Evolutionary conservation across 92 coral and sea anemone species (phyloP).

Genomic region (Scolanthus callimorphus): DNA sequence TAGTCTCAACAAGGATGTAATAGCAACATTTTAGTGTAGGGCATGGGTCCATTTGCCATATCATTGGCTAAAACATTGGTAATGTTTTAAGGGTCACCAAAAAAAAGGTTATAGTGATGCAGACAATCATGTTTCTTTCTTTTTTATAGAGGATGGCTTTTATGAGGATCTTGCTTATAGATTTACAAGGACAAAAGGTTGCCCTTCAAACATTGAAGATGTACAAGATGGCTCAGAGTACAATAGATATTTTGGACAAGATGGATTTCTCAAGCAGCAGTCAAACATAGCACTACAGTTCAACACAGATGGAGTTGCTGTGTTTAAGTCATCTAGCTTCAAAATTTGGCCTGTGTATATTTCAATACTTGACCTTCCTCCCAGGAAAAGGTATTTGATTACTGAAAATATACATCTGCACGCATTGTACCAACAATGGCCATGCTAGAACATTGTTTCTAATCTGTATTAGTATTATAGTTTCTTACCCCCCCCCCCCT

Average conservation of each 20-base stretch:
- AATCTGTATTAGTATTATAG: too few species aligned
- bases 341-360: conserved; percentile 66
- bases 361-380: conserved; percentile 48
- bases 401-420: too few species aligned
- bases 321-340: conserved; percentile 53
- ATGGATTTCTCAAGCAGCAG: conserved; percentile 49
- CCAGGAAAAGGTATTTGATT: conserved; percentile 49
- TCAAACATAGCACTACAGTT: conserved; percentile 49
- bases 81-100: too few species aligned
- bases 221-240: conserved; percentile 60
- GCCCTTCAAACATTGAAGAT: conserved; percentile 51
- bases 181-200: conserved; percentile 29
- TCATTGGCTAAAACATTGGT: too few species aligned
- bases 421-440: too few species aligned
- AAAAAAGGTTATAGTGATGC: background rate
- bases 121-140: background rate
- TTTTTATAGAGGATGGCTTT: conserved; percentile 29
- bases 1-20: too few species aligned
- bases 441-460: too few species aligned
- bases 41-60: too few species aligned
- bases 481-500: too few species aligned
- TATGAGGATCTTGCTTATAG: conserved; percentile 48
- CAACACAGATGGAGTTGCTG: conserved; percentile 62
- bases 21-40: too few species aligned
- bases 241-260: conserved; percentile 45